Evolutionary conservation across 2,888 invertebrate species (phyloP), one percentile per base, ranked within the genome.

Genomic region (Dryobota labecula): DNA sequence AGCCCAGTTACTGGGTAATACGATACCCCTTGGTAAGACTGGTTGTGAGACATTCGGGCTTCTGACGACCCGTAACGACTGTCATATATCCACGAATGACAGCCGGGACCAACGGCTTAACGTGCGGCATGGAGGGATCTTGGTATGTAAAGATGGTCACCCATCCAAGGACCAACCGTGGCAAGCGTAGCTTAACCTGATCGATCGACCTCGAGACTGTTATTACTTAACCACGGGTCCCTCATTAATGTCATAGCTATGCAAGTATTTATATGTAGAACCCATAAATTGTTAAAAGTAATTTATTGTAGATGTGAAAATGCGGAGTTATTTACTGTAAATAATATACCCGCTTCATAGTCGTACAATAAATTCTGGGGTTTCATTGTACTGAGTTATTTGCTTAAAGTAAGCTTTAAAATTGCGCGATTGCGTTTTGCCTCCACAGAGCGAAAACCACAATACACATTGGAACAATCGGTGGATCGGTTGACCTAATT

Each of bases 401-500:
- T 62, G 41, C n/a, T 78, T 43, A 54, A 54, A 63, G 49, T 45
- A 53, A 66, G 72, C 47, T 66, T 77, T 72, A 53, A 64, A 77
- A 58, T 65, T n/a, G 51, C 30, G 30, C 24, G 30, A 70, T 71
- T 61, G 53, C 51, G 13, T 76, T 76, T 56, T 62, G 24, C 72
- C n/a, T 66, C 18, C 36, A 49, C 36, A 18, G 13, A 71, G 13
- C 30, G 24, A 62, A 67, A 47, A 53, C 47, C 67, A 60, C 67
- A 60, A 57, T 43, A 38, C 2, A 15, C 15, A 70, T 68, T 15
- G 20, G 56, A 67, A 63, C 51, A 57, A 43, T 38, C 51, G 33
- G 20, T 54, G 43, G 36, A 45, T 64, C 49, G 27, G 33, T 18
- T 64, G 65, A 71, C 62, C 60, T 20, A 60, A 71, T 64, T 75